Evolutionary conservation across 2,888 invertebrate species (phyloP).

Genomic region (Byasa hedistus): DNA sequence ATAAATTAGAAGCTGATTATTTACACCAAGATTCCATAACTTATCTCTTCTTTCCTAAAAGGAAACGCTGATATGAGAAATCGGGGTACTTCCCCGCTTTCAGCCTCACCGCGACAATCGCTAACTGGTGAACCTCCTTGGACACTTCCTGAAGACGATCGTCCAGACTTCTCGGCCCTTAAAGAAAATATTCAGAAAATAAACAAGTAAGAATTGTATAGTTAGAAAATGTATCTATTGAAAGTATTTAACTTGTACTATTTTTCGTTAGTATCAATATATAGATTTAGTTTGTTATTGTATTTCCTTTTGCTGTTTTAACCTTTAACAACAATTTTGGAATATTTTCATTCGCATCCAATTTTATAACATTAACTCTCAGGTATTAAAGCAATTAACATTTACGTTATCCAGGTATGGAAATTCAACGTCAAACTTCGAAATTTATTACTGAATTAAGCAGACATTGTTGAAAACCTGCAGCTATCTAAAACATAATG

Average conservation of each 20-base stretch:
- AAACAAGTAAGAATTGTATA: conserved; percentile 85
- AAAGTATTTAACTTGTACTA: no score
- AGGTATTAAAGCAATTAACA: background rate
- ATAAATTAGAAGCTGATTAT: background rate
- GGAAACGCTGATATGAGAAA: conserved; percentile 72
- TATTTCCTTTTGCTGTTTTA: no score
- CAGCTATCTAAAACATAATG: background rate
- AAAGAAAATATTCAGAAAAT: conserved; percentile 91
- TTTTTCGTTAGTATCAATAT: no score
- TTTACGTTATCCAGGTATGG: background rate
- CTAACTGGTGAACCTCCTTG: conserved; percentile 80
- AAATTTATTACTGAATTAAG: conserved; percentile 1
- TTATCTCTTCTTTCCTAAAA: conserved; percentile 35
- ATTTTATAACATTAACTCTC: no score
- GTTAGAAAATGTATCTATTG: background rate
- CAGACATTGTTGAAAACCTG: background rate
- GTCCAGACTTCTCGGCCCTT: conserved; percentile 93
- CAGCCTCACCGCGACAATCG: conserved; percentile 72
- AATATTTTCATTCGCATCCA: no score
- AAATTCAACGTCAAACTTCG: background rate
- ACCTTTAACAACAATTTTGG: no score
- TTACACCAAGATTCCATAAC: background rate
- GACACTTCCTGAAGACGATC: conserved; percentile 90
- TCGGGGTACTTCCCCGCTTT: conserved; percentile 72
- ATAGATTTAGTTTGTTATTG: no score